Percentiles rank a stretch among this genome's conserved stretches.
Conservation (phyloP, 2,113 vertebrate species). For the Triplophysa dalaica region DNA sequence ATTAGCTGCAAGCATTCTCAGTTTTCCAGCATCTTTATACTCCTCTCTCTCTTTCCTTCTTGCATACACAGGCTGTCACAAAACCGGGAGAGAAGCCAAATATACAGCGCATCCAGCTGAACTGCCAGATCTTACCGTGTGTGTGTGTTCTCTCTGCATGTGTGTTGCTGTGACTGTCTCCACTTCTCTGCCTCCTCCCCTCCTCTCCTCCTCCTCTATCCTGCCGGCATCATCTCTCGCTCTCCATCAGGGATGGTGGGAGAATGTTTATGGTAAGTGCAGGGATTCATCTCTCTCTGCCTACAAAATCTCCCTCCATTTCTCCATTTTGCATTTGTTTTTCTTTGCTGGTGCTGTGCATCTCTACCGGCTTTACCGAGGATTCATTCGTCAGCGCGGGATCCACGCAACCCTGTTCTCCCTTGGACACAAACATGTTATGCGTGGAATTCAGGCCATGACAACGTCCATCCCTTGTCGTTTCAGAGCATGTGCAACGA, state of each 20-base stretch:
- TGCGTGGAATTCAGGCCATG: conserved; percentile 55
- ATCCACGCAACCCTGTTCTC: conserved; percentile 21
- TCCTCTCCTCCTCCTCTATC: conserved; percentile 33
- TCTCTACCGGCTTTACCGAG: conserved; percentile 47
- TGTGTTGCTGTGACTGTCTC: conserved; percentile 6
- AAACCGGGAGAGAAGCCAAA: conserved; percentile 13
- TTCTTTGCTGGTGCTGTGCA: conserved; percentile 34
- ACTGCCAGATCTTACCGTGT: conserved; percentile 30
- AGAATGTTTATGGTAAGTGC: conserved; percentile 70
- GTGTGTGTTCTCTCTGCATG: conserved; percentile 14
- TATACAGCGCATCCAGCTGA: conserved; percentile 26
- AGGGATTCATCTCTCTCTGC: neutral
- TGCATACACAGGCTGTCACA: neutral
- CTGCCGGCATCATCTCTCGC: conserved; percentile 56
- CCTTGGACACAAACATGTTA: conserved; percentile 46
- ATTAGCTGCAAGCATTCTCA: neutral
- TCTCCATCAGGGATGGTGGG: conserved; percentile 58
- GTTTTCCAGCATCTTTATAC: neutral
- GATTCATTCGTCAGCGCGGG: conserved; percentile 49
- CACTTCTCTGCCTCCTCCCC: conserved; percentile 32
- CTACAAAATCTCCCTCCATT: conserved; percentile 16
- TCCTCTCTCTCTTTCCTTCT: neutral
- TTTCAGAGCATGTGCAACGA: conserved; percentile 63
- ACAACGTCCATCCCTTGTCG: conserved; percentile 60
- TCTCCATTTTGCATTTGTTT: neutral